phyloP scores from a whole-genome alignment of 92 coral and sea anemone species.

The Parazoanthus darwini region DNA sequence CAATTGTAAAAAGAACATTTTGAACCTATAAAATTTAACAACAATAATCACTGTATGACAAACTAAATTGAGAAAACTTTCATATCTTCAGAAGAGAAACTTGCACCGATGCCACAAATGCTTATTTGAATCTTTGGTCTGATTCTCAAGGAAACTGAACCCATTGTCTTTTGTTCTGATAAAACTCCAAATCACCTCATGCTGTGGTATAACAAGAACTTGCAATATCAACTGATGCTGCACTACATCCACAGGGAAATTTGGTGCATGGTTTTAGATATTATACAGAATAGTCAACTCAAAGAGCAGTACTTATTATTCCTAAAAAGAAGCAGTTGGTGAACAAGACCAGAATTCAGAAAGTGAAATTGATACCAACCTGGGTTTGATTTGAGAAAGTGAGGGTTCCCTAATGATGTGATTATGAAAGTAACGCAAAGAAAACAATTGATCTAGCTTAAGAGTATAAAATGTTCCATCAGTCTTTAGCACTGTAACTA shows the following conservation, averaged over 20 bases:
- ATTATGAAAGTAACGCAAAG: neutral
- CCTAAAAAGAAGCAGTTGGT: neutral
- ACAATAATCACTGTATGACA: no score
- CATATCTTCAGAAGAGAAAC: neutral
- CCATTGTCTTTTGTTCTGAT: neutral
- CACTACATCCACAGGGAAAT: no score
- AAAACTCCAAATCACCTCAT: neutral
- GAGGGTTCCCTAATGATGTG: neutral
- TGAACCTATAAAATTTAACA: neutral
- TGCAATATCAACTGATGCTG: no score
- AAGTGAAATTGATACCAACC: slow-evolving; percentile 13
- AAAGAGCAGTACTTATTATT: neutral
- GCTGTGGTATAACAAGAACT: neutral
- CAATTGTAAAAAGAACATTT: neutral
- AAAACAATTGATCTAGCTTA: neutral
- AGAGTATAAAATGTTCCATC: neutral
- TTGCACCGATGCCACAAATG: neutral
- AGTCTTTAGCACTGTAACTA: neutral
- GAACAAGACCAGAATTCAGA: neutral
- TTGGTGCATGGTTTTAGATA: neutral
- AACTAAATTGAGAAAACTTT: neutral
- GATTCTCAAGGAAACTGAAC: neutral
- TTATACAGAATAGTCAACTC: neutral
- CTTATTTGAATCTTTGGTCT: neutral
- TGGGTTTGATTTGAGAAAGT: neutral